phyloP scores from a whole-genome alignment of 30 jellyfish, hydroid and myxozoan genomes.

The Calvadosia cruxmelitensis region DNA sequence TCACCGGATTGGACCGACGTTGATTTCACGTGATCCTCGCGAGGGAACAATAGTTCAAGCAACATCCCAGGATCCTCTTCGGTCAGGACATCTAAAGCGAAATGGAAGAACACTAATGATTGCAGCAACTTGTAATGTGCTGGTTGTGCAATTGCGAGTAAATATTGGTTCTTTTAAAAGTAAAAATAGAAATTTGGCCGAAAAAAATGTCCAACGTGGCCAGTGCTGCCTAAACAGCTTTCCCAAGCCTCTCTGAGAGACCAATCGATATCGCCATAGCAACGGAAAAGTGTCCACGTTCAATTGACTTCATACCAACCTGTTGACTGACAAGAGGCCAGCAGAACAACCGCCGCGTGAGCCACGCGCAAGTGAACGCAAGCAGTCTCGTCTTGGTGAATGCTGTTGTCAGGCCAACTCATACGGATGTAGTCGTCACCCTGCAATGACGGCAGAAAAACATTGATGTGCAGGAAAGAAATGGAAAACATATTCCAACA shows the following conservation, averaged over 20 bases:
- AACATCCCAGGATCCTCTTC: not conserved
- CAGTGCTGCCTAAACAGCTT: too few relatives aligned
- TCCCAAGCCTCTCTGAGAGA: too few relatives aligned
- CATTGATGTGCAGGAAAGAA: too few relatives aligned
- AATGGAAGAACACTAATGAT: too few relatives aligned
- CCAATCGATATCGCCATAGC: too few relatives aligned
- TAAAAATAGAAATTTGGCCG: too few relatives aligned
- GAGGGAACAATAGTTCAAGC: constrained; percentile 66
- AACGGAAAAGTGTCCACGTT: too few relatives aligned
- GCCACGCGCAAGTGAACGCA: constrained; percentile 42
- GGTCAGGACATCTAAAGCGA: not conserved
- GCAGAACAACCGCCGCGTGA: constrained; percentile 66
- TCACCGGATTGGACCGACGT: constrained; percentile 74
- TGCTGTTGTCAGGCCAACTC: constrained; percentile 46
- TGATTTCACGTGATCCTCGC: constrained; percentile 41
- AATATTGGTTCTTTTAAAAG: too few relatives aligned
- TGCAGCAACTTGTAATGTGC: too few relatives aligned
- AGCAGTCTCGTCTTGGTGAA: constrained; percentile 53
- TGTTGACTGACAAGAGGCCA: constrained; percentile 25
- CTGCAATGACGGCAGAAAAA: not conserved
- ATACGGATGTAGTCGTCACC: constrained; percentile 2
- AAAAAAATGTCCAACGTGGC: too few relatives aligned
- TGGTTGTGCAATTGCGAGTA: too few relatives aligned
- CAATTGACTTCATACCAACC: constrained; percentile 10
- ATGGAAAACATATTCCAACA: too few relatives aligned